Base-by-base conservation (phyloP, 2,888 invertebrate species). In the Agrilus mali region DNA sequence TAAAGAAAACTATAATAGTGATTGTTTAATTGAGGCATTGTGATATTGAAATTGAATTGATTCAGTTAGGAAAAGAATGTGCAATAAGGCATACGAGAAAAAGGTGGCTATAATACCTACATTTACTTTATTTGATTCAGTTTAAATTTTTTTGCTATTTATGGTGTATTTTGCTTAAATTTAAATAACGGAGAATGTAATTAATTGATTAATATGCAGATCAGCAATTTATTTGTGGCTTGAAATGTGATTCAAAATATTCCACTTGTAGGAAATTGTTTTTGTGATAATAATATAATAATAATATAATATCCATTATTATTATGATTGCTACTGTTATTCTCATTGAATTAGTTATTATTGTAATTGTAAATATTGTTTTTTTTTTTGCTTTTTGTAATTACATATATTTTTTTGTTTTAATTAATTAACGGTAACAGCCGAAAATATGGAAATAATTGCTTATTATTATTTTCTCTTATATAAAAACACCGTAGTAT, bases 211-310 rank as follows among this genome's bases (percentile, higher is more conserved):
- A 22, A 22, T 22, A 6, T 22, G 22, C 22, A 22, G 22, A 22
- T 22, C 22, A 22, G 22, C 7, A 22, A 22, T 22, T 22, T 22
- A 22, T 22, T 22, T 22, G 22, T 22, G 22, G 22, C 22, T 62
- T 61, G 60, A 59, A 60, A 62, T 63, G 64, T 64, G 64, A 64
- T 64, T 60, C 57, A 59, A 53, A 58, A 52, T 57, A 65, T 63
- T 64, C 63, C 63, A 63, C 58, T 57, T 59, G 52, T 62, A 48
- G 64, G 64, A 63, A 66, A 64, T 62, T 56, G 60, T 58, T 63
- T 62, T 64, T 65, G 65, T 65, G 65, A 66, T 66, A 64, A 60
- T 58, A 56, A 49, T 48, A 54, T 53, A 52, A 48, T 51, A 47
- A 49, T 52, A 42, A 40, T 40, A 40, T 16, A 33, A 34, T 40